phyloP scores from a whole-genome alignment of 2,113 vertebrate genomes.

The Dicentrarchus labrax region DNA sequence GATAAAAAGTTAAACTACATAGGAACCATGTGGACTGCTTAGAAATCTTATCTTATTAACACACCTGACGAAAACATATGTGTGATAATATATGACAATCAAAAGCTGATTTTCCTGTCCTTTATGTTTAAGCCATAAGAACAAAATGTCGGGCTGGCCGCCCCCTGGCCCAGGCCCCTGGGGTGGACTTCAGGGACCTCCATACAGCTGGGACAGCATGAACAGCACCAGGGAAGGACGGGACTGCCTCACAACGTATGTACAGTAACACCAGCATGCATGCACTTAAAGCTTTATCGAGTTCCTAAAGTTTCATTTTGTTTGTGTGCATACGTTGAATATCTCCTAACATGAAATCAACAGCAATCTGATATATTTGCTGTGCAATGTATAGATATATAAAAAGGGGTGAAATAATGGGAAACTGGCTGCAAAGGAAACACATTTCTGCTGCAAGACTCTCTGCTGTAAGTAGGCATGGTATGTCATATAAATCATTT shows the following conservation, averaged over 20 bases:
- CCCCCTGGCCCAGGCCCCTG: slow-evolving; percentile 91
- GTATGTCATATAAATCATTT: not conserved
- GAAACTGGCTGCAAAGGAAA: too few species aligned
- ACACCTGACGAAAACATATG: not conserved
- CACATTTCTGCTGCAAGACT: not conserved
- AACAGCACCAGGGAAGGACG: slow-evolving; percentile 88
- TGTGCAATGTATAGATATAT: too few species aligned
- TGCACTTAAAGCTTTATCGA: too few species aligned
- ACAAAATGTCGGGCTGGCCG: slow-evolving; percentile 94
- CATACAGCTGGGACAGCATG: slow-evolving; percentile 96
- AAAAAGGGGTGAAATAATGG: not conserved
- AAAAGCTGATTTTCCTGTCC: not conserved
- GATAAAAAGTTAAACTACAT: not conserved
- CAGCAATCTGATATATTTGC: not conserved
- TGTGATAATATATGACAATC: not conserved
- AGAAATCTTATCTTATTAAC: not conserved
- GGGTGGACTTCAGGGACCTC: slow-evolving; percentile 91
- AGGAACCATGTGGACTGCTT: not conserved
- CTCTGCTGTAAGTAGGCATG: not conserved
- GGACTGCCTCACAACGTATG: slow-evolving; percentile 94
- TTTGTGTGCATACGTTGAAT: too few species aligned
- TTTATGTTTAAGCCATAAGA: slow-evolving; percentile 89
- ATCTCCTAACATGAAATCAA: not conserved
- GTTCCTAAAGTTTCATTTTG: not conserved
- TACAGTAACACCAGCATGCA: not conserved